A percentile compares a stretch with the other conserved stretches of the same genome.
These are phyloP conservation scores for Tetragnatha montana DNA, from an alignment of 2,888 invertebrate genomes.

Conservation along the genomic window DNA sequence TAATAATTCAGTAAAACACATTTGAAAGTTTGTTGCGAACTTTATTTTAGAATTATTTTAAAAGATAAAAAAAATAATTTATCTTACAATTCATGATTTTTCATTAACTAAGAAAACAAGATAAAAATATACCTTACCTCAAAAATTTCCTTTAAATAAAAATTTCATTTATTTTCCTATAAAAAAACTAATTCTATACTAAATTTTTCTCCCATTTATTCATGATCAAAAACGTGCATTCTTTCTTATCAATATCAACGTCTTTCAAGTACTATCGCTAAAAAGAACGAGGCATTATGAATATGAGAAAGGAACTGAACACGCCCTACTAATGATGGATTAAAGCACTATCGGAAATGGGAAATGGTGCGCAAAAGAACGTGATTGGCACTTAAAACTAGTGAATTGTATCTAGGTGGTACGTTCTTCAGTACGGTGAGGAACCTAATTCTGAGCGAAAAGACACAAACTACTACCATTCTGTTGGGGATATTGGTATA, in stretches of 20 bases:
- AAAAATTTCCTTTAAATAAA: too few species aligned
- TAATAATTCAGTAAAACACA: too few species aligned
- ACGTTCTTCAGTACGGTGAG: neutral
- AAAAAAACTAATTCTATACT: too few species aligned
- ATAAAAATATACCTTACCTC: too few species aligned
- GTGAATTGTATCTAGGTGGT: neutral
- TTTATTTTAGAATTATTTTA: too few species aligned
- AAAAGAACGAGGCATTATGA: neutral
- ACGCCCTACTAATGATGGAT: neutral
- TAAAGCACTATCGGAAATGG: neutral
- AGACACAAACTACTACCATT: neutral
- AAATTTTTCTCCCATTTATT: too few species aligned
- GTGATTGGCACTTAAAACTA: conserved; percentile 2
- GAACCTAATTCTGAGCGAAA: neutral
- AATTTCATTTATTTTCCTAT: too few species aligned
- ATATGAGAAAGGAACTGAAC: neutral
- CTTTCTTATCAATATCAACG: neutral
- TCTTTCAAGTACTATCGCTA: neutral
- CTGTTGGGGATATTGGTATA: neutral
- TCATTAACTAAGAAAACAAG: too few species aligned
- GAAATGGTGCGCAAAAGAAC: neutral
- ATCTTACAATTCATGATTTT: too few species aligned
- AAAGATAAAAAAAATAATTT: too few species aligned
- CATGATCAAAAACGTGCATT: neutral
- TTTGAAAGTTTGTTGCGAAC: too few species aligned